Conservation (phyloP, 2,797 vertebrate species). For the Notoglanidium macrostoma region DNA sequence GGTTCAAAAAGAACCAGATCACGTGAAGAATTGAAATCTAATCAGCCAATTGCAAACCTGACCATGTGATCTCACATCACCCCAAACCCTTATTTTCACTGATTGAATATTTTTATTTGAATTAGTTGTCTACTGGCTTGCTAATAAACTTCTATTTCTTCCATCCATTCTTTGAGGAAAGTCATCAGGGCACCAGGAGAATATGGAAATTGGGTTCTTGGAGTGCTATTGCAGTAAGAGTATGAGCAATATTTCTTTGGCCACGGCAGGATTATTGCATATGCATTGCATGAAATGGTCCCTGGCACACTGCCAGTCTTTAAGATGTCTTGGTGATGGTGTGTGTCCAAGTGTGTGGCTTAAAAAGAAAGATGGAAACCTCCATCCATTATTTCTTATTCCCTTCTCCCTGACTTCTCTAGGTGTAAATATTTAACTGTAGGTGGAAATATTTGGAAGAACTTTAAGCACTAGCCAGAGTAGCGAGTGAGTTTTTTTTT, state of each 20-base stretch:
- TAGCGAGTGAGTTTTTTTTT: neutral
- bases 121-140: neutral
- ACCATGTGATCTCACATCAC: neutral
- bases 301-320: constrained; percentile 18
- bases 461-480: neutral
- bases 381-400: neutral
- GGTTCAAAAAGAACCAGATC: neutral
- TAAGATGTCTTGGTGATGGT: constrained; percentile 4
- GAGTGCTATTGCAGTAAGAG: neutral
- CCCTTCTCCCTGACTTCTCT: neutral
- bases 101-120: neutral
- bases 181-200: constrained; percentile 8
- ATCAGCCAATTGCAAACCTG: constrained; percentile 6
- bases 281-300: constrained; percentile 1
- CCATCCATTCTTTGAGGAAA: constrained; percentile 3
- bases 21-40: neutral
- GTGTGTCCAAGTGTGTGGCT: constrained; percentile 10
- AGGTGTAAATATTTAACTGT: constrained; percentile 44
- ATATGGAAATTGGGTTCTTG: constrained; percentile 34
- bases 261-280: constrained; percentile 31
- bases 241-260: neutral
- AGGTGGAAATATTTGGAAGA: constrained; percentile 3
- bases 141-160: constrained; percentile 1
- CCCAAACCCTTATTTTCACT: neutral
- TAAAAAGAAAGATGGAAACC: neutral